A percentile compares a stretch with the other conserved stretches of the same genome.
These are phyloP conservation scores for Taurulus bubalis DNA, from an alignment of 2,113 vertebrate species.

Conservation along the genomic window DNA sequence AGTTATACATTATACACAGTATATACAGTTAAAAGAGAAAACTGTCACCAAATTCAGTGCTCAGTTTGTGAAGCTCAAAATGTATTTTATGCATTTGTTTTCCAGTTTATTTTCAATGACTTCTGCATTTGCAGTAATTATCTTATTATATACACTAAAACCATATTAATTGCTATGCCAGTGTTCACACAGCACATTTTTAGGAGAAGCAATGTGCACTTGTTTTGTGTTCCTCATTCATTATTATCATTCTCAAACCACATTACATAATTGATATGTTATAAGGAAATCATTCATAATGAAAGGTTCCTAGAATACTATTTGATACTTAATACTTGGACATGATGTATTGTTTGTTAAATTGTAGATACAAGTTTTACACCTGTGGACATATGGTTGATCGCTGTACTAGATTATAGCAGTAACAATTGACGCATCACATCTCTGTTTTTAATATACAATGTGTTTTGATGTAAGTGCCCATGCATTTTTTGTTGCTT, in stretches of 20 bases:
- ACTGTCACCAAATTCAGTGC: background rate
- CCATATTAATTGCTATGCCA: background rate
- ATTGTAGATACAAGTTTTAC: constrained; percentile 2
- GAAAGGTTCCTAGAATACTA: background rate
- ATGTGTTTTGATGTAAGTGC: background rate
- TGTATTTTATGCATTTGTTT: background rate
- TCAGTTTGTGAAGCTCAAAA: background rate
- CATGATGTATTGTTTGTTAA: background rate
- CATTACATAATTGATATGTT: background rate
- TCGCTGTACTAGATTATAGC: background rate
- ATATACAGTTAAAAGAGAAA: no score
- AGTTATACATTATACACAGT: no score
- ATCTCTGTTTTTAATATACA: background rate
- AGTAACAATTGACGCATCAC: background rate
- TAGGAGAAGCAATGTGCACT: background rate
- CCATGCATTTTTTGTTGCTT: constrained; percentile 1
- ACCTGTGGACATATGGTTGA: background rate
- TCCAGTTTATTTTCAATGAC: background rate
- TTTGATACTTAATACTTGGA: background rate
- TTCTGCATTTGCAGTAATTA: background rate
- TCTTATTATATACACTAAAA: background rate
- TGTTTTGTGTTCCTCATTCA: background rate
- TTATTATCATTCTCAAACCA: background rate
- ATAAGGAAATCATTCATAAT: constrained; percentile 2
- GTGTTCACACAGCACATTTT: background rate